Evolutionary conservation across 2,797 vertebrate species (phyloP), one percentile per base, ranked within the genome.

Genomic region (Pantherophis vulpinus): DNA sequence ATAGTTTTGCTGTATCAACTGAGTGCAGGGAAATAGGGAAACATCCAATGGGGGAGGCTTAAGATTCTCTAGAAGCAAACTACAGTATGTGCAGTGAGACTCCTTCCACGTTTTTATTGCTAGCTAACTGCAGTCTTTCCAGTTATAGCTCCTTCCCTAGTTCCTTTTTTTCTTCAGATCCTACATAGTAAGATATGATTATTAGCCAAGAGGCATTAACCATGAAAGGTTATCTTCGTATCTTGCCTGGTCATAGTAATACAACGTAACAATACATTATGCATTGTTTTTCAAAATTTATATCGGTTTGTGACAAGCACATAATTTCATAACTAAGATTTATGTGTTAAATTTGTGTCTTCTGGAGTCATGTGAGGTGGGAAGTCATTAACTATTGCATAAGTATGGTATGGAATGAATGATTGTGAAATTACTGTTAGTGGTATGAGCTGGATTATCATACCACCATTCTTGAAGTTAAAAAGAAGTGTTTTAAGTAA

Each of bases 371-470:
- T 32, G 23, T 42, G 58, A 89, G 55, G 18, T 63, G 7, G 79
- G 66, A 91, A 91, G n/a, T 88, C 86, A 83, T 66, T 70, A 60
- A 79, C 20, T 83, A 70, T 93, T 93, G 87, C 87, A 86, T 66
- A 89, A 91, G 93, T 63, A 61, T 74, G 63, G 20, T 58, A 70
- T 89, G 87, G 58, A 60, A 91, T 60, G 42, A 11, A 86, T 89
- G 23, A 56, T 88, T 93, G 66, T 61, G 86, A 88, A 86, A 93
- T 51, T 88, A 55, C 60, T 47, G 42, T 59, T 91, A 88, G 2
- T 27, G 10, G 20, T 11, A 59, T 32, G 70, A 56, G 61, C 54
- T 87, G 83, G 60, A 87, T 56, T 88, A 61, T 20, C 47, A 90
- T 11, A 55, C 9, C 47, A 88, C 1, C 2, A 10, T 70, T 18